These are phyloP conservation scores for Harpagus bidentatus DNA, from an alignment of 2,113 vertebrate genomes.

Conservation along the genomic window DNA sequence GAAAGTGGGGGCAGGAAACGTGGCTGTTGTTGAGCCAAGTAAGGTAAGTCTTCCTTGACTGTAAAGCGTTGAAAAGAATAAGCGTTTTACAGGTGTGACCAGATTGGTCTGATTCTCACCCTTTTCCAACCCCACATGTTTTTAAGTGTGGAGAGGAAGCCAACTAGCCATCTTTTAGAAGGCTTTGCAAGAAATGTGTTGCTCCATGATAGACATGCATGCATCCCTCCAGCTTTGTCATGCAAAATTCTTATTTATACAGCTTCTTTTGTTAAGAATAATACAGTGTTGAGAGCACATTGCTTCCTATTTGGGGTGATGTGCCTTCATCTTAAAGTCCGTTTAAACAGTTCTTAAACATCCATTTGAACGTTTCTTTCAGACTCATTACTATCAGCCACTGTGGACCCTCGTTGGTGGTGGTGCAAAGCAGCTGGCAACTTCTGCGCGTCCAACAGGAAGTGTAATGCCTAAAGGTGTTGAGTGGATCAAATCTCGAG, in stretches of 20 bases:
- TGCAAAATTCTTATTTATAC: background rate
- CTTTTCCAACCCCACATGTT: background rate
- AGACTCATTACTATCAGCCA: slow-evolving; percentile 95
- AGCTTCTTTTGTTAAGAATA: background rate
- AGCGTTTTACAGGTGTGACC: background rate
- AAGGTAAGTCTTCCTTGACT: slow-evolving; percentile 67
- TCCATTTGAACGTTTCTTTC: background rate
- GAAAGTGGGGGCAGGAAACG: slow-evolving; percentile 85
- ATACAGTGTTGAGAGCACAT: background rate
- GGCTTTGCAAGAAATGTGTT: background rate
- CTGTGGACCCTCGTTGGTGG: slow-evolving; percentile 95
- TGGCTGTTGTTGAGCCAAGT: slow-evolving; percentile 92
- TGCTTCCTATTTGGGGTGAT: background rate
- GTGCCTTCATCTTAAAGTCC: background rate
- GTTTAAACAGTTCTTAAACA: background rate
- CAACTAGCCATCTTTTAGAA: background rate
- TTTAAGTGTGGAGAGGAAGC: background rate
- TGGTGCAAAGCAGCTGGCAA: slow-evolving; percentile 82
- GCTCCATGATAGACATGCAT: background rate
- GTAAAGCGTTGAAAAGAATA: background rate
- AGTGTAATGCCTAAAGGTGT: slow-evolving; percentile 88
- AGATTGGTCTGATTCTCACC: background rate
- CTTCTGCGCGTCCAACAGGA: slow-evolving; percentile 78
- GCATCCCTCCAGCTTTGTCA: background rate
- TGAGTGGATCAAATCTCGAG: slow-evolving; percentile 87